Base-by-base conservation (phyloP, 2,797 vertebrate species). In the Gastrophryne carolinensis region DNA sequence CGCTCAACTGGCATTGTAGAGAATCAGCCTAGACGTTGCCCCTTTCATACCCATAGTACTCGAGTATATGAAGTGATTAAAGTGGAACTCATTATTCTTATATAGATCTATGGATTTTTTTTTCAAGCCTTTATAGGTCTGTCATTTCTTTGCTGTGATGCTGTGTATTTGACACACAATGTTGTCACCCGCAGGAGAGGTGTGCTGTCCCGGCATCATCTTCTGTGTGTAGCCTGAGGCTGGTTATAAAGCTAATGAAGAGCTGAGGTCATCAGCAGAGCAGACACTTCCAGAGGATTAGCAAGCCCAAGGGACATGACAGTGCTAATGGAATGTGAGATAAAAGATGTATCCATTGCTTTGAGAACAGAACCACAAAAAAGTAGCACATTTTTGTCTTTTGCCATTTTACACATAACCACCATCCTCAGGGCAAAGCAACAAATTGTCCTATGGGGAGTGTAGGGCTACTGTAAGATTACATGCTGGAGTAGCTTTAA, bases 211-310 rank as follows among this genome's bases (percentile, higher is more conserved):
- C 41, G 56, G 17, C 39, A 23, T 44, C 52, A 37, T 72, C 60
- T 65, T 5, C 17, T 21, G 13, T 72, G 12, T 58, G 54, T 53
- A 47, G 75, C 75, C 75, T 78, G 58, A 23, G 65, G 75, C 75
- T 49, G 57, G 75, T 65, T 78, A 77, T 78, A 78, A 71, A 72
- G 75, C 75, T 78, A 72, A 78, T 78, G 61, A 78, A 66, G 75
- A 56, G 47, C 68, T 65, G 56, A 75, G 75, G 75, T 78, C 68
- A 78, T 60, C 61, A 72, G 13, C 53, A 50, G 75, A 78, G 75
- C 75, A 78, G 75, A 60, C 75, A 60, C 27, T 52, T 39, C 60
- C 68, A 60, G 66, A 68, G 75, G 75, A 78, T 78, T 78, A 72
- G 68, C 53, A 72, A 54, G 54, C 75, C 68, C 62, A 65, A 9